A percentile compares a stretch with the other conserved stretches of the same genome.
These are phyloP conservation scores for Toxonevra muliebris DNA, from an alignment of 2,888 invertebrate species.

Conservation along the genomic window DNA sequence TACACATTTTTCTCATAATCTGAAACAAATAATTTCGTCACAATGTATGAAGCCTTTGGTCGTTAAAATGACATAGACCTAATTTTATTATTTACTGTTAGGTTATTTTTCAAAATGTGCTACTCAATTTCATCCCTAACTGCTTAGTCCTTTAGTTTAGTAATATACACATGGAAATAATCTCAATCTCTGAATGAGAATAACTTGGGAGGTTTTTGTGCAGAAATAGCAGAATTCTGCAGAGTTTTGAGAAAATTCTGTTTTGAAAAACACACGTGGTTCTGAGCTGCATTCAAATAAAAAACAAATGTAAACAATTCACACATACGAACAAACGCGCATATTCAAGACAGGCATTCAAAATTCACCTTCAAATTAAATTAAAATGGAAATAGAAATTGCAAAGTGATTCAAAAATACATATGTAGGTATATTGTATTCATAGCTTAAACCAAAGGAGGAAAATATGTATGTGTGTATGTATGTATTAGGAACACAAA, in stretches of 20 bases:
- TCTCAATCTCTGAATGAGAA: neutral
- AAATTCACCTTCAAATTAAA: neutral
- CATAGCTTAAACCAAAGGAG: no score
- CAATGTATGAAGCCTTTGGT: no score
- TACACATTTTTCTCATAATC: no score
- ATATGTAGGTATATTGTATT: no score
- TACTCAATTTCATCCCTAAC: neutral
- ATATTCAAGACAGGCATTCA: slow-evolving; percentile 3
- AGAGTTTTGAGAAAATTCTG: slow-evolving; percentile 20
- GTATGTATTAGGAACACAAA: no score
- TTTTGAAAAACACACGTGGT: slow-evolving; percentile 33
- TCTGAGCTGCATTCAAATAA: slow-evolving; percentile 17
- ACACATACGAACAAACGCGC: slow-evolving; percentile 21
- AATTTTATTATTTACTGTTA: neutral
- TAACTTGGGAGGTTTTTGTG: slow-evolving; percentile 1
- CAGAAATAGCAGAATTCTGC: slow-evolving; percentile 11
- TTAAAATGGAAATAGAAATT: no score
- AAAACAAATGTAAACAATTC: slow-evolving; percentile 38
- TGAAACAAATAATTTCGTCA: no score
- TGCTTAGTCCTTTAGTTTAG: neutral
- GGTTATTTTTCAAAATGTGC: slow-evolving; percentile 17
- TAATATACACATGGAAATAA: neutral
- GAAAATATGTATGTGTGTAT: no score
- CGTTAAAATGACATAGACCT: no score
- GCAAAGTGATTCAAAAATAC: no score